Evolutionary conservation across 2,888 invertebrate species (phyloP), one percentile per base, ranked within the genome.

Genomic region (Volucella inanis): DNA sequence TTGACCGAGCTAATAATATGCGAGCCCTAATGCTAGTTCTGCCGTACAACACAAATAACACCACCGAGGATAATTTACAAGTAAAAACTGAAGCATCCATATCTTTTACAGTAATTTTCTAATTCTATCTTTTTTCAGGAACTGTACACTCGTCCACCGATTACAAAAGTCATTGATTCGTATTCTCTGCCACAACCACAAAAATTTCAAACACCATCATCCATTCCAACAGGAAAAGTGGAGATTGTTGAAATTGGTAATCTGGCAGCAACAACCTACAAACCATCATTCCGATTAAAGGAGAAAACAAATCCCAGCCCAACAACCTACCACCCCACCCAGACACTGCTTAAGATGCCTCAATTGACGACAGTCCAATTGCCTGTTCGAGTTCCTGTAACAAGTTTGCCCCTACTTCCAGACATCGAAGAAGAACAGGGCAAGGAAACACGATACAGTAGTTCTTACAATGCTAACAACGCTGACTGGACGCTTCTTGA

Each of bases 231-330:
- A 31, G 89, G 90, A 0, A 89, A 90, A 14, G 88, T 88, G 8
- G 90, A 90, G 9, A 89, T 89, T 11, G 88, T 89, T 1, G 74
- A 89, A 3, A 65, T 88, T 15, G 88, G 88, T 0, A 92, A 92
- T 38, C 84, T 91, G 45, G 90, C 90, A n/a, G 92, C 92, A 22
- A 92, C 93, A 8, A 93, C 93, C 0, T 93, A 93, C 87, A 91
- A 92, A 71, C 92, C 93, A 8, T 93, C 92, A 8, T 89, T 92
- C 49, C 92, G 85, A 3, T 10, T 87, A 8, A 90, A 89, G 71
- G 62, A 65, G 22, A 59, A 71, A 70, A 18, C 54, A n/a, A 71
- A 79, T 62, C 52, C 76, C 57, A 75, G 59, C 8, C 87, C 87
- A 87, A 88, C 75, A 64, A 88, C 65, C 65, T 88, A 75, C 87